A percentile compares a stretch with the other conserved stretches of the same genome.
Conservation (phyloP, 2,888 invertebrate genomes). For the Drosophila ustulata region DNA sequence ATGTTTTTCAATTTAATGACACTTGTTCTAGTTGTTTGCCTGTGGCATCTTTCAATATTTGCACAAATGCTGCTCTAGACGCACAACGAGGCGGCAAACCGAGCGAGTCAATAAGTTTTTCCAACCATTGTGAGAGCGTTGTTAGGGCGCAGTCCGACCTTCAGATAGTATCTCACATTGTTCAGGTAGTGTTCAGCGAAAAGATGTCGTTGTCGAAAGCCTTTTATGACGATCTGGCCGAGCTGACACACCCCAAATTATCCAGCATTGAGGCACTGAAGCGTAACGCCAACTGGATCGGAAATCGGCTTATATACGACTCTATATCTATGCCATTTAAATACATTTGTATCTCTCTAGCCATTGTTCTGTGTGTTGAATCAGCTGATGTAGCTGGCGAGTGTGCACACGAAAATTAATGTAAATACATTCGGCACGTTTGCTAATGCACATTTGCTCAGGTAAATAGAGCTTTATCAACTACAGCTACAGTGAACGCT, state of each 20-base stretch:
- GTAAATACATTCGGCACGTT: conserved; percentile 56
- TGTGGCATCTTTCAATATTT: conserved; percentile 48
- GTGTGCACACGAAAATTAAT: conserved; percentile 30
- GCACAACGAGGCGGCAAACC: not conserved
- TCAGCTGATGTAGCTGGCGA: conserved; percentile 58
- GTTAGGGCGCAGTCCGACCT: conserved; percentile 55
- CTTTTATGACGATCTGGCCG: conserved; percentile 18
- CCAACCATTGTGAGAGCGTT: conserved; percentile 7
- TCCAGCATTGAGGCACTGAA: conserved; percentile 46
- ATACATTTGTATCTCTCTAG: not conserved
- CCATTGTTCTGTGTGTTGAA: conserved; percentile 44
- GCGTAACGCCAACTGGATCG: conserved; percentile 66
- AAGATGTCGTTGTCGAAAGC: conserved; percentile 26
- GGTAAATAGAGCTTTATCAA: conserved; percentile 48
- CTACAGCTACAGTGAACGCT: conserved; percentile 32
- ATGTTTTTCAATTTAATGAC: conserved; percentile 53
- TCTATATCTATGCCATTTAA: conserved; percentile 22
- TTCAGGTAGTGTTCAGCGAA: conserved; percentile 37
- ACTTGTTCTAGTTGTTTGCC: conserved; percentile 62
- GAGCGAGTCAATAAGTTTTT: conserved; percentile 26
- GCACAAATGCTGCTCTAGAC: conserved; percentile 50
- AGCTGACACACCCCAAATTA: conserved; percentile 46
- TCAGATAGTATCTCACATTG: conserved; percentile 31
- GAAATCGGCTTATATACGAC: conserved; percentile 54
- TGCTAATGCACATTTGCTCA: conserved; percentile 42